Evolutionary conservation across 2,797 vertebrate species (phyloP).

Genomic region (Galago senegalensis): DNA sequence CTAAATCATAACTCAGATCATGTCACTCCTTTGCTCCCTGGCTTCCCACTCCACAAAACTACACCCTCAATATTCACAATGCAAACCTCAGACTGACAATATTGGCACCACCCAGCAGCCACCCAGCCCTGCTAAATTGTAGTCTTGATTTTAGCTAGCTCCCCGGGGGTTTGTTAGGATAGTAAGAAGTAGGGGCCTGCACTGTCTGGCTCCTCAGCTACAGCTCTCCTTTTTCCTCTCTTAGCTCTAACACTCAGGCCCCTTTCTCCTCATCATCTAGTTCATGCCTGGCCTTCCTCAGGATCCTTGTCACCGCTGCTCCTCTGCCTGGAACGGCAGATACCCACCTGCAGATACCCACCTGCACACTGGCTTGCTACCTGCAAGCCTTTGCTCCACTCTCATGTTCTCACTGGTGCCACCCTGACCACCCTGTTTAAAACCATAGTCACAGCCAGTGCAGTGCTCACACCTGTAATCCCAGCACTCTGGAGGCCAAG

Average conservation of each 20-base stretch:
- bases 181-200: neutral
- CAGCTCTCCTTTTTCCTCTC: neutral
- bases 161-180: neutral
- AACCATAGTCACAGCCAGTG: neutral
- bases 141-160: neutral
- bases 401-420: neutral
- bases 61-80: neutral
- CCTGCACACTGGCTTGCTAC: neutral
- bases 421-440: neutral
- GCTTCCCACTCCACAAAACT: neutral
- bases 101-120: neutral
- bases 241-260: neutral
- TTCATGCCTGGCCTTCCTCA: neutral
- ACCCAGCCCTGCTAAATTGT: neutral
- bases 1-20: neutral
- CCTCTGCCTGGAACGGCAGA: neutral
- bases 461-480: too few species aligned
- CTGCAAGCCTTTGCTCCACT: neutral
- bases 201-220: neutral
- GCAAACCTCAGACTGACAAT: neutral
- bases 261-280: neutral
- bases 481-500: too few species aligned
- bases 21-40: neutral
- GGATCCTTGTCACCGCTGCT: neutral
- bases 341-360: neutral